phyloP scores from a whole-genome alignment of 2,797 vertebrate species.

The Manis pentadactyla region DNA sequence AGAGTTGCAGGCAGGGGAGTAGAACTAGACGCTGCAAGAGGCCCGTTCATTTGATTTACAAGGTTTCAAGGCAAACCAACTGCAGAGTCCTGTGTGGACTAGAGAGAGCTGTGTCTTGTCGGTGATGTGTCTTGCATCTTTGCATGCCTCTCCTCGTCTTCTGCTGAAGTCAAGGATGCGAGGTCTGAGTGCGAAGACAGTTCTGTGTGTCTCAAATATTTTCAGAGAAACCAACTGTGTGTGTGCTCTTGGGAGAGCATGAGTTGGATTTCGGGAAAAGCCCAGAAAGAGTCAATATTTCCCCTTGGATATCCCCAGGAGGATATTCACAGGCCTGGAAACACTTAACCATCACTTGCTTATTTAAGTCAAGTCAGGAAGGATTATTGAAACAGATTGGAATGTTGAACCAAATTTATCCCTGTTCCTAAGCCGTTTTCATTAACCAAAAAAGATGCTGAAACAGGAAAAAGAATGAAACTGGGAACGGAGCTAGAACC shows the following conservation, averaged over 20 bases:
- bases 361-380: not conserved
- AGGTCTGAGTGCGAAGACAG: not conserved
- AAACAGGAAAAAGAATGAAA: not conserved
- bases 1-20: not conserved
- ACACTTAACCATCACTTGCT: not conserved
- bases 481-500: not conserved
- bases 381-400: constrained; percentile 34
- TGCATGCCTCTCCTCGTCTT: not conserved
- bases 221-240: rapidly evolving
- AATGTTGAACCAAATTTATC: constrained; percentile 42
- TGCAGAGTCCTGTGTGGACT: not conserved
- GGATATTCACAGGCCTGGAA: not conserved
- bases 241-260: not conserved
- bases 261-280: not conserved
- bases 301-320: not conserved
- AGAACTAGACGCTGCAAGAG: rapidly evolving
- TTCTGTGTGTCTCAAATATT: rapidly evolving
- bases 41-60: not conserved
- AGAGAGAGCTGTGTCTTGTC: too few species aligned
- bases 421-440: not conserved
- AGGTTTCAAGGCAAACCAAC: not conserved
- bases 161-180: not conserved
- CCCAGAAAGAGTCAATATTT: not conserved
- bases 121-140: not conserved
- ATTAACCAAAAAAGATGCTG: not conserved